A percentile compares a stretch with the other conserved stretches of the same genome.
phyloP scores from a whole-genome alignment of 2,888 invertebrate species.

The Sialis lutaria region DNA sequence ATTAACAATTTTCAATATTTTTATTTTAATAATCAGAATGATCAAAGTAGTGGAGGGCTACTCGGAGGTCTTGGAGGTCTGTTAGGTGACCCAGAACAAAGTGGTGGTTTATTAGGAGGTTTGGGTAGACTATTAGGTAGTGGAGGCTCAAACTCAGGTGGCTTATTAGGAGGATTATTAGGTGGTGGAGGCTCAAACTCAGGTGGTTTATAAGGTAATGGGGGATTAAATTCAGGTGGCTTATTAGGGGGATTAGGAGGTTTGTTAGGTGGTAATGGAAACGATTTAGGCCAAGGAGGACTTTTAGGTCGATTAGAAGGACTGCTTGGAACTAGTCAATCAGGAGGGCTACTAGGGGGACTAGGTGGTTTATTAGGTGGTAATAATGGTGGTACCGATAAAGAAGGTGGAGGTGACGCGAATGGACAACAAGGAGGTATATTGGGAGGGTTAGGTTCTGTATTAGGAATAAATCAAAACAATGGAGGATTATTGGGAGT shows the following conservation, averaged over 20 bases:
- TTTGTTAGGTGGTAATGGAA: constrained; percentile 5
- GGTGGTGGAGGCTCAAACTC: constrained; percentile 1
- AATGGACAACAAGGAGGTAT: constrained; percentile 10
- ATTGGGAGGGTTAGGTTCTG: not conserved
- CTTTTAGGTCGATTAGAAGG: constrained; percentile 2
- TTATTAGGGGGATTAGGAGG: constrained; percentile 6
- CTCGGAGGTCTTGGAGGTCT: constrained; percentile 4
- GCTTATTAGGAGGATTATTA: constrained; percentile 4
- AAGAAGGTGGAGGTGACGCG: constrained; percentile 6
- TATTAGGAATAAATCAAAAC: no score
- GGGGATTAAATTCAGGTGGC: constrained; percentile 1
- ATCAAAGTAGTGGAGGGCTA: not conserved
- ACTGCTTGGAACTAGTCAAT: not conserved
- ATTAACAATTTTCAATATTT: no score
- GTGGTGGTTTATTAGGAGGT: constrained; percentile 2
- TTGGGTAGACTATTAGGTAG: constrained; percentile 1
- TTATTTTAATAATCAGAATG: no score
- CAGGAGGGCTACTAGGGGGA: not conserved
- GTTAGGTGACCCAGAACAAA: not conserved
- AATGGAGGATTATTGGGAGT: no score
- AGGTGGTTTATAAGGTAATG: not conserved
- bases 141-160: not conserved
- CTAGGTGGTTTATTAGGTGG: constrained; percentile 5
- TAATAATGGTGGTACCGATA: not conserved
- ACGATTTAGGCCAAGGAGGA: not conserved